A percentile compares a stretch with the other conserved stretches of the same genome.
Evolutionary conservation across 1,140 invertebrate species (phyloP).

Genomic region (Tetranychus cinnabarinus): DNA sequence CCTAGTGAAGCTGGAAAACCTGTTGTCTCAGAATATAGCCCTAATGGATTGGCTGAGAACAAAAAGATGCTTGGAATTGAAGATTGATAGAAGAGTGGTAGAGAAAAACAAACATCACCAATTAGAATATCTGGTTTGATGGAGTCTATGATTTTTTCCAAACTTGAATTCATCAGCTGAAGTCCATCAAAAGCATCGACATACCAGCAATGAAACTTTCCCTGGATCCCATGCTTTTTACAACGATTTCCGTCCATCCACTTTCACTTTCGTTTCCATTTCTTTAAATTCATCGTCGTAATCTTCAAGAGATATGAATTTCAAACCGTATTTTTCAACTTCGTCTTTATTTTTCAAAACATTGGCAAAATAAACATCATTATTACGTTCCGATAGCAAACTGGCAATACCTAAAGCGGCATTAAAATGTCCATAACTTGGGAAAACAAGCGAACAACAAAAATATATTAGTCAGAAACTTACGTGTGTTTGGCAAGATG

Average conservation of each 20-base stretch:
- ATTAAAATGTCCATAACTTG: constrained; percentile 3
- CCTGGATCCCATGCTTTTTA: no score
- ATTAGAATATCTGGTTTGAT: neutral
- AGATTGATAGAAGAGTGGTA: neutral
- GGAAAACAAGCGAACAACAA: no score
- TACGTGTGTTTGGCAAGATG: no score
- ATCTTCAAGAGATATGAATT: neutral
- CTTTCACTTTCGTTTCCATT: no score
- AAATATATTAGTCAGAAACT: no score
- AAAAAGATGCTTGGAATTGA: neutral
- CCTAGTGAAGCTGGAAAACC: neutral
- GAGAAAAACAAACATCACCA: neutral
- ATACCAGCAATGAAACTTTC: no score
- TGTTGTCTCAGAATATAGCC: neutral
- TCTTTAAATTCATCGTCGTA: neutral
- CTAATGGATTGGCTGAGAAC: neutral
- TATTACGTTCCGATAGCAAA: neutral
- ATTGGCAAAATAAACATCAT: constrained; percentile 6
- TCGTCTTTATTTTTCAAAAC: neutral
- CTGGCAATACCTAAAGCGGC: neutral
- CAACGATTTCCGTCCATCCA: no score
- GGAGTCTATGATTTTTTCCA: neutral
- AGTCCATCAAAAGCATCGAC: no score
- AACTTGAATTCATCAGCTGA: no score
- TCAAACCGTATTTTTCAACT: neutral